phyloP scores from a whole-genome alignment of 1,140 invertebrate species.

The Sesamia nonagrioides region DNA sequence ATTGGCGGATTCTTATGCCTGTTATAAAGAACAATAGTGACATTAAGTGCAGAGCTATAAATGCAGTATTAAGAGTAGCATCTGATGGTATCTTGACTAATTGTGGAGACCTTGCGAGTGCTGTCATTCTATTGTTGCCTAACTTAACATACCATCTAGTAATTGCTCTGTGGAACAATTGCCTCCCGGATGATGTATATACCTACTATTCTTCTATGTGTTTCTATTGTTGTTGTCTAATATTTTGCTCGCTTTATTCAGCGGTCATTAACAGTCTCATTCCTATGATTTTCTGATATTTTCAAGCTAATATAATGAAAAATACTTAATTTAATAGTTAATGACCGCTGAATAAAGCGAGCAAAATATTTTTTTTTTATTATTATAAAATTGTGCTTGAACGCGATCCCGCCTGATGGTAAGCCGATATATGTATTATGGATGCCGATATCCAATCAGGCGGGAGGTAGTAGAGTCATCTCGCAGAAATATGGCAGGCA shows the following conservation, averaged over 20 bases:
- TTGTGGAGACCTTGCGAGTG: slow-evolving; percentile 62
- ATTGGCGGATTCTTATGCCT: not conserved
- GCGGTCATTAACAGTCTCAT: too few relatives aligned
- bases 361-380: not conserved
- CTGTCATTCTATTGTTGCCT: slow-evolving; percentile 72
- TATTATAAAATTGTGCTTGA: too few relatives aligned
- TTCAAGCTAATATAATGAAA: too few relatives aligned
- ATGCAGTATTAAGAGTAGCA: slow-evolving; percentile 2
- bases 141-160: slow-evolving; percentile 62
- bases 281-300: too few relatives aligned
- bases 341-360: not conserved
- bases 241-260: not conserved
- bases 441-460: slow-evolving; percentile 77
- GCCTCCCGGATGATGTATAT: slow-evolving; percentile 38
- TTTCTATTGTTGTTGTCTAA: not conserved
- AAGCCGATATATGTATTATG: slow-evolving; percentile 72
- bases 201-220: slow-evolving; percentile 20
- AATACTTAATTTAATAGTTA: too few relatives aligned
- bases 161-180: slow-evolving; percentile 44
- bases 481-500: slow-evolving; percentile 79
- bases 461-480: slow-evolving; percentile 70
- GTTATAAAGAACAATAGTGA: not conserved
- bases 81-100: slow-evolving; percentile 65
- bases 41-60: slow-evolving; percentile 15
- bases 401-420: too few relatives aligned